phyloP scores from a whole-genome alignment of 2,888 invertebrate species.

The Furcula furcula region DNA sequence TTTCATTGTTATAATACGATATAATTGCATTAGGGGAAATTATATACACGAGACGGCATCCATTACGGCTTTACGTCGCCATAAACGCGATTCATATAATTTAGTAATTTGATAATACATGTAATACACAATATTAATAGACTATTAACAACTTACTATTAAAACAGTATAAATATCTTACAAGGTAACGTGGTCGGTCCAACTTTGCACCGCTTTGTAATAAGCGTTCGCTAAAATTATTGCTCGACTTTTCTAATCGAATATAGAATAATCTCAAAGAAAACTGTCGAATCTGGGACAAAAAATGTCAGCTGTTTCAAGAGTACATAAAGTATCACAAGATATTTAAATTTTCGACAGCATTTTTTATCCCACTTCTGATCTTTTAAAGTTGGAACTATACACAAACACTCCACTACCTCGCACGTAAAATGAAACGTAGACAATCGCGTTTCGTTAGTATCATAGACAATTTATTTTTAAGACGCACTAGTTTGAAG shows the following conservation, averaged over 20 bases:
- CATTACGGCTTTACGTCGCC: conserved; percentile 18
- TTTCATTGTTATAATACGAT: conserved; percentile 39
- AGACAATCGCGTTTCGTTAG: too few relatives aligned
- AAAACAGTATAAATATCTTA: conserved; percentile 74
- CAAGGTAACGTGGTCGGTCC: conserved; percentile 47
- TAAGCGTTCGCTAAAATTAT: background rate
- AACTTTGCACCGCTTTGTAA: conserved; percentile 9
- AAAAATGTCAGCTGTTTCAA: too few relatives aligned
- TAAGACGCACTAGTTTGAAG: background rate
- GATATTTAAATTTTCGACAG: too few relatives aligned
- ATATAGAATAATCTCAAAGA: conserved; percentile 4
- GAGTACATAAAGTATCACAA: too few relatives aligned
- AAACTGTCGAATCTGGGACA: too few relatives aligned
- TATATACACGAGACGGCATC: conserved; percentile 62
- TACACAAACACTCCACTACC: too few relatives aligned
- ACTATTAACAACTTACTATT: conserved; percentile 80
- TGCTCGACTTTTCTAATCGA: background rate
- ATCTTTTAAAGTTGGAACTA: background rate
- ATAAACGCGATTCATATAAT: conserved; percentile 58
- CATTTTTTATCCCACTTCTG: too few relatives aligned
- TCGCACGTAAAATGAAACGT: too few relatives aligned
- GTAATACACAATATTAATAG: conserved; percentile 65
- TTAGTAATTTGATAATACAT: conserved; percentile 69
- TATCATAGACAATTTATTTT: too few relatives aligned
- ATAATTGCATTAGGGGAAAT: conserved; percentile 42